Evolutionary conservation across 2,888 invertebrate genomes (phyloP), one percentile per base, ranked within the genome.

Genomic region (Drosophila neonasuta): DNA sequence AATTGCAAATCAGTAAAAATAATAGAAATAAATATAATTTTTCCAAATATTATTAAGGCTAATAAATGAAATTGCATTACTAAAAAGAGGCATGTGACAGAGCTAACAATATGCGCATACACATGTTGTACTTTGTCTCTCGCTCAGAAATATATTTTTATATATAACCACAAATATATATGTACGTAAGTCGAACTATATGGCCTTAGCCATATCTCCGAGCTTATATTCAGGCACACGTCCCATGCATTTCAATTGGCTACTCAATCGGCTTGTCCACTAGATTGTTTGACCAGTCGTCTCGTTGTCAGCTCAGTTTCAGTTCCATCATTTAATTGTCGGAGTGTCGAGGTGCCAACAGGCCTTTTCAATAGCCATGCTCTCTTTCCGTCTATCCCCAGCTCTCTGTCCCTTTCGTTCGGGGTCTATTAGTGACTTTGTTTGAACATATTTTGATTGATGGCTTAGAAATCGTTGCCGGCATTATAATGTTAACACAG

Each of bases 241-340:
- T 48, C 57, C 45, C 60, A 20, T 68, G 66, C 77, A 74, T 69
- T 77, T 77, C 74, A 79, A 79, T 79, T 79, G 69, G 54, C 63
- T 54, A 20, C 64, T 68, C 70, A 74, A 71, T 76, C 63, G 70
- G 68, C 63, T 63, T 64, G 61, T 32, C 58, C 61, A 49, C 49
- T 48, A 58, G 59, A 62, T 56, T 65, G 64, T 57, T 50, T 58
- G 57, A 51, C 48, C 64, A 60, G 39, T 55, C 71, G 50, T 49
- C 58, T 32, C 60, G 55, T 52, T 71, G 67, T 74, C 71, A 52
- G 39, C 61, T 45, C 55, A 73, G 11, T 67, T 51, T 36, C 36
- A 71, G 17, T 58, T 44, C 49, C 59, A 45, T 49, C 29, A 36
- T 29, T 70, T 54, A 36, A 51, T 74, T 77, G 68, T 51, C 49